Evolutionary conservation across 2,888 invertebrate genomes (phyloP), one percentile per base, ranked within the genome.

Genomic region (Erebia ligea): DNA sequence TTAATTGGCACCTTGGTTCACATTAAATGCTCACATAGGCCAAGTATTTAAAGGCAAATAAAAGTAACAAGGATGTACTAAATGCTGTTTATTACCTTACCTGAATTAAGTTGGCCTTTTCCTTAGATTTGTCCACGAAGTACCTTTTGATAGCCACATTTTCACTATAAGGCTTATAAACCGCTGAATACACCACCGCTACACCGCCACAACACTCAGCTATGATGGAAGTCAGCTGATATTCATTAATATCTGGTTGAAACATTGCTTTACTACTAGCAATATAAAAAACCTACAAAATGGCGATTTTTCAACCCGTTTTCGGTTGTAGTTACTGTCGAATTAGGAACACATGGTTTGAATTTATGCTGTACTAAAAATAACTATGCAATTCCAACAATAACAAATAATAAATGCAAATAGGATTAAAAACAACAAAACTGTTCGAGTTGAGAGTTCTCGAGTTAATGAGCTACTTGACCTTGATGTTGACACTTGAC

Each of bases 71-170:
- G 34, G 34, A 34, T 34, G 34, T 34, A 34, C 34, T 34, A 34
- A 34, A 34, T 34, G 34, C 34, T 50, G n/a, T 50, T 34, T 50
- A n/a, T 34, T 34, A 48, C 15, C 75, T 75, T 85, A 93, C 95
- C 89, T 95, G 94, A 79, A 95, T 94, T 76, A 95, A 86, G 81
- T 87, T 91, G 11, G 94, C 94, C 78, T 96, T 95, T 73, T 92
- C 92, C 78, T 94, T 95, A 19, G 95, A 94, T 81, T 95, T 95
- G 80, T 97, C 97, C 85, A 97, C 94, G 81, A 96, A 95, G 86
- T 96, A 96, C 81, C 96, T 95, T 82, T 97, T 97, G 48, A 97
- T 89, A 4, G 96, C 96, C 69, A 97, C 95, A 89, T 95, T 94
- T 76, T 95, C 94, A 70, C 95, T 94, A 67, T 94, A 95, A 10